Conservation (phyloP, 2,113 vertebrate genomes). For the Leptosomus discolor region DNA sequence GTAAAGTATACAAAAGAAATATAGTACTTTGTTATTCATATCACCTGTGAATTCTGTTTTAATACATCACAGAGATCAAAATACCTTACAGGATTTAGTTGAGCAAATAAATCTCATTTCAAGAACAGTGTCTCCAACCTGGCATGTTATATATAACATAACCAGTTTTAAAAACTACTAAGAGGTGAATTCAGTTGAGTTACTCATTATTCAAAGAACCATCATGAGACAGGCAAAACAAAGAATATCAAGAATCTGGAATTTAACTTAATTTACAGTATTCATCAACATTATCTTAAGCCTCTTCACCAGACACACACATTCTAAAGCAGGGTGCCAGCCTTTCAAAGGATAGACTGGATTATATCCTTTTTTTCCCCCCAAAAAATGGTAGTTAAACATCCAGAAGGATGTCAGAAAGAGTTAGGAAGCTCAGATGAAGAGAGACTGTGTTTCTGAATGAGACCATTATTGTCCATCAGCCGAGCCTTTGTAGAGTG, state of each 20-base stretch:
- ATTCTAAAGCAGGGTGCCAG: background rate
- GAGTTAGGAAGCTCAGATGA: background rate
- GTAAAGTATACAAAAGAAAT: background rate
- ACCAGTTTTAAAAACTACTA: background rate
- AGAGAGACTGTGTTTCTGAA: background rate
- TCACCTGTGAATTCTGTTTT: background rate
- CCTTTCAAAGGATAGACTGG: background rate
- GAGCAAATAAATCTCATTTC: background rate
- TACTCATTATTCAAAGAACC: background rate
- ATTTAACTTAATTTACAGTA: background rate
- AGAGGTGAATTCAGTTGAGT: background rate
- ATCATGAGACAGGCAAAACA: background rate
- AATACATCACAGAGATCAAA: background rate
- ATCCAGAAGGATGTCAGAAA: background rate
- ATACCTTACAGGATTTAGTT: background rate
- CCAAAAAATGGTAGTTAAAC: background rate
- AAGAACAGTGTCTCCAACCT: background rate
- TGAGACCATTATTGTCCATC: background rate
- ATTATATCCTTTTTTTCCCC: accelerated
- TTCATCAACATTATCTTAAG: background rate
- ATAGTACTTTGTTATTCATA: background rate
- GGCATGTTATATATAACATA: background rate
- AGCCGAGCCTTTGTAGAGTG: background rate
- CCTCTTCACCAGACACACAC: background rate
- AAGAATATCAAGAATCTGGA: background rate